These are phyloP conservation scores for Zosterops lateralis DNA, from an alignment of 2,113 vertebrate species.

Conservation along the genomic window DNA sequence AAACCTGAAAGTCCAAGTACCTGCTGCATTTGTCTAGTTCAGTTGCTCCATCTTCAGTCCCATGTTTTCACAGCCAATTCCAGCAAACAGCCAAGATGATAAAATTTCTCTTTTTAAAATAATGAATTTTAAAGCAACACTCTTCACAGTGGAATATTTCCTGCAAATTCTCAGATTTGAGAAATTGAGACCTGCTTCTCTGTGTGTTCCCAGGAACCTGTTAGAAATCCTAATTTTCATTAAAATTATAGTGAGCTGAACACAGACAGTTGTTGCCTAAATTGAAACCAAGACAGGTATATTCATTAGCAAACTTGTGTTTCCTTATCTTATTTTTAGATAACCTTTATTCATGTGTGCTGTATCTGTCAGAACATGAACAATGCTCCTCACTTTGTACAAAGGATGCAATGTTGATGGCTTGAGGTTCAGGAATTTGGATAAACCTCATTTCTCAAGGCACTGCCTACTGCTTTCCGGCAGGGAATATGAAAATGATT, in stretches of 20 bases:
- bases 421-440: neutral
- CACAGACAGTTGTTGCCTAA: neutral
- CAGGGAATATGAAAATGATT: neutral
- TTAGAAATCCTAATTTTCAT: neutral
- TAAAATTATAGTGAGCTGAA: neutral
- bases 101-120: neutral
- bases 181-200: neutral
- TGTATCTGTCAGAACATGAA: neutral
- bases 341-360: neutral
- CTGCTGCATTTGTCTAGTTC: neutral
- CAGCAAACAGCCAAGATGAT: neutral
- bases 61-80: neutral
- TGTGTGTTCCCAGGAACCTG: neutral
- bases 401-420: neutral
- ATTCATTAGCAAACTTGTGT: neutral
- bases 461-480: neutral
- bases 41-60: neutral
- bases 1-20: neutral
- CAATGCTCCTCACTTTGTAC: neutral
- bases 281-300: neutral
- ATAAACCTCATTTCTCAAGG: neutral
- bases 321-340: neutral
- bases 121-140: neutral
- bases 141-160: neutral
- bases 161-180: neutral